Conservation (phyloP, 2,888 invertebrate species). For the Melipona bicolor region DNA sequence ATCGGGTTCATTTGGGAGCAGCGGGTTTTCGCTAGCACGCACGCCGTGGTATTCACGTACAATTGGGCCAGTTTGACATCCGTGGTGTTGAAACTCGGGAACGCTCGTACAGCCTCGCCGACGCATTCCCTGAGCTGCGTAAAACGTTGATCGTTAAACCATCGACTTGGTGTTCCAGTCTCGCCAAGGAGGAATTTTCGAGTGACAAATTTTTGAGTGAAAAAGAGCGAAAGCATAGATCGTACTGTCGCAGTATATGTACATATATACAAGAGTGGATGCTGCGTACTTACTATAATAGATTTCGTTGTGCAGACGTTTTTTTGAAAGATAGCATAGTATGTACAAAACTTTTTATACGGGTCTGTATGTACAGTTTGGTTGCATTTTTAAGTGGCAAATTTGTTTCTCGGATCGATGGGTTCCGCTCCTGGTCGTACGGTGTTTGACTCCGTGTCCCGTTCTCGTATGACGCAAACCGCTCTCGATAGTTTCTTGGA, state of each 20-base stretch:
- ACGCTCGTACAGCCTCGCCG: slow-evolving; percentile 69
- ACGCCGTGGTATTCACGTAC: slow-evolving; percentile 87
- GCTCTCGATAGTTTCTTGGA: slow-evolving; percentile 54
- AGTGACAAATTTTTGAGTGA: not conserved
- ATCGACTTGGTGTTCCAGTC: not conserved
- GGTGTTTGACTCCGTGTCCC: slow-evolving; percentile 54
- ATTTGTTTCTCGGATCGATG: slow-evolving; percentile 49
- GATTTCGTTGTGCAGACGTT: not conserved
- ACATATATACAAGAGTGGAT: not conserved
- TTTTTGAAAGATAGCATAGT: not conserved
- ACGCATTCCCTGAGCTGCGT: slow-evolving; percentile 76
- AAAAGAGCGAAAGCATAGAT: not conserved
- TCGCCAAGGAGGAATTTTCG: too few relatives aligned
- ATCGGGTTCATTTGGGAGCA: slow-evolving; percentile 88
- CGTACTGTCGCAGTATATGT: not conserved
- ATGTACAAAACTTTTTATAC: slow-evolving; percentile 22
- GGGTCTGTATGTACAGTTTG: slow-evolving; percentile 34
- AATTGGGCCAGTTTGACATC: slow-evolving; percentile 74
- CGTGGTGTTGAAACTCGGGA: slow-evolving; percentile 69
- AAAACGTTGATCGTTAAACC: slow-evolving; percentile 33
- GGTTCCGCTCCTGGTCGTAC: slow-evolving; percentile 72
- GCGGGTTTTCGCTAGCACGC: slow-evolving; percentile 87
- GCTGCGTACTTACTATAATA: slow-evolving; percentile 22
- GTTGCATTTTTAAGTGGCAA: not conserved
- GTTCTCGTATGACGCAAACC: slow-evolving; percentile 68